Percentiles rank a stretch among this genome's conserved stretches.
These are phyloP conservation scores for Halcyon chelicuti DNA, from an alignment of 2,797 vertebrate species.

Conservation along the genomic window DNA sequence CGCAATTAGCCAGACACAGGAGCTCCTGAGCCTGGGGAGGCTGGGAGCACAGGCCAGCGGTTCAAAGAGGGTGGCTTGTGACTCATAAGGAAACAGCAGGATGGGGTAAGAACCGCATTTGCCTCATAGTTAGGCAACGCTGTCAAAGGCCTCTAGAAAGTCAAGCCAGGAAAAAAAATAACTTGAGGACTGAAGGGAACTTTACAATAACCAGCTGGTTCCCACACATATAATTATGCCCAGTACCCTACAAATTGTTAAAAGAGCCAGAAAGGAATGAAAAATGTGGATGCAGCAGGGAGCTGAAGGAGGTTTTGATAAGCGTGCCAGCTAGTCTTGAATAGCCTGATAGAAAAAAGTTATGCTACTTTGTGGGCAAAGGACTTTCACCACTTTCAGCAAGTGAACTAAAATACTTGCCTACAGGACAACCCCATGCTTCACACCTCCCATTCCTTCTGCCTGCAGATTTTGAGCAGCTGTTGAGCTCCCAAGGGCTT, in stretches of 20 bases:
- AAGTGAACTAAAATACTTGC: neutral
- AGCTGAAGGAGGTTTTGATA: neutral
- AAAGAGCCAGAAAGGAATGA: neutral
- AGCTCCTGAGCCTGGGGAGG: neutral
- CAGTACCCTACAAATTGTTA: neutral
- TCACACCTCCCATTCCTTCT: neutral
- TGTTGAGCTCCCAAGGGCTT: neutral
- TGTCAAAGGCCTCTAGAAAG: neutral
- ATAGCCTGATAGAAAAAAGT: neutral
- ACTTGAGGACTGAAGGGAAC: neutral
- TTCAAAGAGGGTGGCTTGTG: neutral
- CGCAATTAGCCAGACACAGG: neutral
- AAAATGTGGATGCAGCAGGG: neutral
- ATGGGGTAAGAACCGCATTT: neutral
- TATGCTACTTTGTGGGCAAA: neutral
- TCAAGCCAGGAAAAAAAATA: neutral
- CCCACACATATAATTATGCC: neutral
- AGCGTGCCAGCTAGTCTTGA: neutral
- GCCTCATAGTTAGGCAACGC: neutral
- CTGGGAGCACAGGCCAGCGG: neutral
- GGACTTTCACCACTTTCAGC: neutral
- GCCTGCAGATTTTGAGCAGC: neutral
- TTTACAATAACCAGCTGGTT: neutral
- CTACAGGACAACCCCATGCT: rapidly evolving
- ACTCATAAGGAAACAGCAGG: neutral